phyloP scores from a whole-genome alignment of 2,888 invertebrate genomes.

The Mythimna albipuncta region DNA sequence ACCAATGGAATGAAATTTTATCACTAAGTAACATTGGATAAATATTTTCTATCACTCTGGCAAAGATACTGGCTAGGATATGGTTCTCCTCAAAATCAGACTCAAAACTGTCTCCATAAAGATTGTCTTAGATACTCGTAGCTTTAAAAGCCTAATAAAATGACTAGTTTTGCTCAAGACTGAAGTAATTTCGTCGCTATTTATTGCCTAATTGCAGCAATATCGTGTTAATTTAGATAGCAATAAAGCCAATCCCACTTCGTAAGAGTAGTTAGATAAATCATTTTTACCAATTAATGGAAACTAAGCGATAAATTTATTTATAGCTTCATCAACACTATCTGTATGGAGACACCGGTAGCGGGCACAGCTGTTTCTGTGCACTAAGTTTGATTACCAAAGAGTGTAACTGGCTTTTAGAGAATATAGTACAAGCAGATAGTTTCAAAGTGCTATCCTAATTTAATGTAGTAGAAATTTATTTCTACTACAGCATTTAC shows the following conservation, averaged over 20 bases:
- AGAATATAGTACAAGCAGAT: not conserved
- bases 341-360: constrained; percentile 16
- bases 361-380: not conserved
- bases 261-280: constrained; percentile 38
- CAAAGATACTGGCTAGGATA: not conserved
- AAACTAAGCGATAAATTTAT: constrained; percentile 46
- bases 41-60: too few species aligned
- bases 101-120: not conserved
- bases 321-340: constrained; percentile 46
- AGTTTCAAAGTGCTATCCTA: not conserved
- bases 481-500: not conserved
- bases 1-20: too few species aligned
- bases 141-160: constrained; percentile 7
- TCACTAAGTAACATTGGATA: too few species aligned
- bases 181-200: constrained; percentile 33
- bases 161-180: constrained; percentile 21
- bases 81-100: too few species aligned
- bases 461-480: not conserved
- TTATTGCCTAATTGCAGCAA: constrained; percentile 49
- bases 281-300: constrained; percentile 57
- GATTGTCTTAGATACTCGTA: constrained; percentile 3
- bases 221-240: constrained; percentile 48
- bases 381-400: constrained; percentile 12
- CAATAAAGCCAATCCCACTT: constrained; percentile 46
- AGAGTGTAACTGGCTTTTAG: not conserved